A percentile compares a stretch with the other conserved stretches of the same genome.
Conservation (phyloP, 2,797 vertebrate species). For the Bryconaethiops microstoma region DNA sequence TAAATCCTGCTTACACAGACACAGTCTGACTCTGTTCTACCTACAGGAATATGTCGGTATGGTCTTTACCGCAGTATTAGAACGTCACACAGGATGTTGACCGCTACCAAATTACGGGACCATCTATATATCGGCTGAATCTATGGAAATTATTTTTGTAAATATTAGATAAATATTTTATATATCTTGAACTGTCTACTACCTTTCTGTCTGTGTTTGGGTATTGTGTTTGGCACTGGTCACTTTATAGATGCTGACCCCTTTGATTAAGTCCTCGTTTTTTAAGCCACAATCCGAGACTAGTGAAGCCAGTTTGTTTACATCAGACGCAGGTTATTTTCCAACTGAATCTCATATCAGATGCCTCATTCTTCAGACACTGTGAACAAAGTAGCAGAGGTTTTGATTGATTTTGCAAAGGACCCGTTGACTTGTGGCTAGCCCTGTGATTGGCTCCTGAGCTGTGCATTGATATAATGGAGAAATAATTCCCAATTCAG, state of each 20-base stretch:
- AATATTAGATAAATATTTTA: no score
- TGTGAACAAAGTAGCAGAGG: neutral
- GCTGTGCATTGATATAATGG: neutral
- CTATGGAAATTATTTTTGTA: conserved; percentile 65
- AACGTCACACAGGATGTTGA: neutral
- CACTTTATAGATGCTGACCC: conserved; percentile 74
- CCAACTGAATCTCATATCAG: neutral
- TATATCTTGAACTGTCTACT: conserved; percentile 51
- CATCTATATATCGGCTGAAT: conserved; percentile 41
- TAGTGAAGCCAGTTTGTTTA: neutral
- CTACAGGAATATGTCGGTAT: conserved; percentile 33
- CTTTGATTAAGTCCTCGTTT: conserved; percentile 50
- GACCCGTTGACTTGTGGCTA: neutral
- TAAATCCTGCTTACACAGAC: conserved; percentile 1
- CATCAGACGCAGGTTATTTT: neutral
- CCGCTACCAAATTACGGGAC: conserved; percentile 17
- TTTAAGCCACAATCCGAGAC: conserved; percentile 11
- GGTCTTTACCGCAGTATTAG: conserved; percentile 56
- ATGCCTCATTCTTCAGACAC: neutral
- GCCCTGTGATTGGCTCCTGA: neutral
- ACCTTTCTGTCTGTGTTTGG: conserved; percentile 65
- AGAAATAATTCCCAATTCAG: neutral
- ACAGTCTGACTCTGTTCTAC: conserved; percentile 9
- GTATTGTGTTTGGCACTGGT: conserved; percentile 75
- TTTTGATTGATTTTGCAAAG: neutral